Evolutionary conservation across 1,140 invertebrate genomes (phyloP), one percentile per base, ranked within the genome.

Genomic region (Subanguina moxae): DNA sequence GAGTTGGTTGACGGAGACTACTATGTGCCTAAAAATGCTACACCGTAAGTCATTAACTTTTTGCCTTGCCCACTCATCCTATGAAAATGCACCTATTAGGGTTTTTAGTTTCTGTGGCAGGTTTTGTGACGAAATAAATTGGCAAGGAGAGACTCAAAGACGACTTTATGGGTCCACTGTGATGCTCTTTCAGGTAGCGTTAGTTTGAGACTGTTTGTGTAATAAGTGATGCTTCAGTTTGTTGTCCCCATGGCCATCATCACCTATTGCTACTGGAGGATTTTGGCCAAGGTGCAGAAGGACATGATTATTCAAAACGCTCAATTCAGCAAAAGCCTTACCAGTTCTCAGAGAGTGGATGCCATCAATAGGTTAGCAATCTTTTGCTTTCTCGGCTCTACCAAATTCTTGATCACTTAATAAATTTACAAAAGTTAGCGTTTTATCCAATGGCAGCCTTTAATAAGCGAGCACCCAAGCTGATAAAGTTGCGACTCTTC

Each of bases 221-320:
- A 52, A 52, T 15, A 21, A 52, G 3, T 21, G 17, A 7, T 52
- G 23, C 8, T 52, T 52, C 17, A 52, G 73, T 82, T 82, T 64
- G 72, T 80, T 42, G 67, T 81, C n/a, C 80, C 80, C 19, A 76
- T 82, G 76, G 70, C 70, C 11, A 77, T 82, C 15, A 81, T 81
- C 42, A 82, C 78, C 17, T 81, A 76, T 64, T 81, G 80, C 57
- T 81, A 81, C 67, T 76, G 70, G 65, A 58, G 75, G 42, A 81
- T 81, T 19, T 59, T 81, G 23, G 65, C 65, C 38, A 81, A 82
- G 68, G 76, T 78, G 15, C 76, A 75, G 28, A 74, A 74, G 23
- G 79, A 81, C 56, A 81, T 81, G 78, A 81, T 81, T 48, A 58
- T 70, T 43, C 68, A 82, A 67, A 81, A 81, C 71, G 76, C 45